These are phyloP conservation scores for Actinopyga echinites DNA, from an alignment of 53 echinoderm and acorn worm species.

Conservation along the genomic window DNA sequence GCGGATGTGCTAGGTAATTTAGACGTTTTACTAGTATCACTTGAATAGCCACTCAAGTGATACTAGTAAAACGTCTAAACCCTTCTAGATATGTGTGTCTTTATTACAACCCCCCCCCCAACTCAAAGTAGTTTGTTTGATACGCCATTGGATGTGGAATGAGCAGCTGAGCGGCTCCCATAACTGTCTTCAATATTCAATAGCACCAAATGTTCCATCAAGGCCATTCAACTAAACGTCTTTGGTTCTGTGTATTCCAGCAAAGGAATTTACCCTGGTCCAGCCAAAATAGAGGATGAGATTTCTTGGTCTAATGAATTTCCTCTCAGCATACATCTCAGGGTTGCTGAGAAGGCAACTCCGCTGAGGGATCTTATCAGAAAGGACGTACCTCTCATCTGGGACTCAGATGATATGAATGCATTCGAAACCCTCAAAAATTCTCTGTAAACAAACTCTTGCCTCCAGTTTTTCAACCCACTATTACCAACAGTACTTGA, in stretches of 20 bases:
- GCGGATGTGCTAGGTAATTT: too few relatives aligned
- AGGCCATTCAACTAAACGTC: slow-evolving; percentile 42
- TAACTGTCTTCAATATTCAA: too few relatives aligned
- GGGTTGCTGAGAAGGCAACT: slow-evolving; percentile 8
- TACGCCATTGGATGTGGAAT: too few relatives aligned
- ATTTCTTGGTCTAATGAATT: not conserved
- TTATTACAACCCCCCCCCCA: too few relatives aligned
- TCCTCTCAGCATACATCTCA: not conserved
- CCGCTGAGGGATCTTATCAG: not conserved
- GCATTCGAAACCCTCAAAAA: not conserved
- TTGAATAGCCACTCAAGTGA: too few relatives aligned
- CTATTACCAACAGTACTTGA: slow-evolving; percentile 21
- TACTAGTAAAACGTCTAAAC: too few relatives aligned
- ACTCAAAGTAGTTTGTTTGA: too few relatives aligned
- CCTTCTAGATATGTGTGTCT: too few relatives aligned
- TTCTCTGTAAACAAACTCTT: not conserved
- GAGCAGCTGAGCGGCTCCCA: too few relatives aligned
- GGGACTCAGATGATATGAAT: slow-evolving; percentile 35
- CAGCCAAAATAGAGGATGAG: slow-evolving; percentile 48
- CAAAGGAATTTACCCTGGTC: slow-evolving; percentile 51
- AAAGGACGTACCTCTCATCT: not conserved
- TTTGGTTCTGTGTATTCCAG: slow-evolving; percentile 50
- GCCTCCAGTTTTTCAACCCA: not conserved
- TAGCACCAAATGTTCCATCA: slow-evolving; percentile 50
- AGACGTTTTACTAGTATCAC: too few relatives aligned